Evolutionary conservation across 2,113 vertebrate species (phyloP), one percentile per base, ranked within the genome.

Genomic region (Petaurus breviceps): DNA sequence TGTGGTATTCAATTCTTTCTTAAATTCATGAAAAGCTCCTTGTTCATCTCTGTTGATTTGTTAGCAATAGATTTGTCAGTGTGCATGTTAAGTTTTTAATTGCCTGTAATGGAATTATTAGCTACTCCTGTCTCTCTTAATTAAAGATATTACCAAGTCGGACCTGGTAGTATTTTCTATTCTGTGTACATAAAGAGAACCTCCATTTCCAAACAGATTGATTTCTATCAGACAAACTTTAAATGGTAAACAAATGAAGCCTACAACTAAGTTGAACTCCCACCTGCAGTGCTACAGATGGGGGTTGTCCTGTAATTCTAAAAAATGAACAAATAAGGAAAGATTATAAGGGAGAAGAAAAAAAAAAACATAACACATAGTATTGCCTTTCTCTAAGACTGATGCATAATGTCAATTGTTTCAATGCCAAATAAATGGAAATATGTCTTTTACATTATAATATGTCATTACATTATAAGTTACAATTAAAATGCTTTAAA

Each of bases 261-360:
- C 47, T 89, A 10, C 90, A 90, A 96, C 54, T 95, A 96, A 2
- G 89, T 91, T 96, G 61, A 57, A 84, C 28, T 97, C 28, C 61
- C 28, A 96, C 97, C 91, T 98, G 51, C 0, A 98, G 93, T 90
- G 89, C 51, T 94, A 77, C 51, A 49, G n/a, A 51, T 43, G 19
- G 97, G 22, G 97, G 94, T 11, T 97, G n/a, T 61, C 95, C 96
- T 90, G 11, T 84, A 51, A 97, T 16, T 92, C 97, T 93, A 91
- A 98, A 98, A 96, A 90, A 26, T 28, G 43, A 95, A 54, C 93
- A 95, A 97, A 37, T 94, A 84, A 14, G 92, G 10, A 31, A 96
- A 89, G 95, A 95, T 84, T n/a, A 51, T 0, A 95, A 57, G 96
- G 49, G 0, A 93, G 0, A 84, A 96, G 25, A 77, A 49, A 84